Evolutionary conservation across 2,113 vertebrate genomes (phyloP).

Genomic region (Asarcornis scutulata): DNA sequence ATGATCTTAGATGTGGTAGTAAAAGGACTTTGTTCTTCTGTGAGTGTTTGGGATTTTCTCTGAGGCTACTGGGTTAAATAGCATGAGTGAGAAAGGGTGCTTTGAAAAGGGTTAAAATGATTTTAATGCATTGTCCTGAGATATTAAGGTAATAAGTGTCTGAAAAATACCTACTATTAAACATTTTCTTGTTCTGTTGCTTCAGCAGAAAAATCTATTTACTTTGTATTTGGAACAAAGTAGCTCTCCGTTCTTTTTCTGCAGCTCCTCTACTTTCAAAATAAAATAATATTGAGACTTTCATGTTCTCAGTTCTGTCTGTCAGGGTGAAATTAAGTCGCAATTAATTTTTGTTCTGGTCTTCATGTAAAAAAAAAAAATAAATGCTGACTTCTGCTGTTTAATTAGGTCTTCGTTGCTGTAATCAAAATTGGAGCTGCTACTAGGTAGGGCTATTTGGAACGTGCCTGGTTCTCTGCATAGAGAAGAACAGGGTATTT

Average conservation of each 20-base stretch:
- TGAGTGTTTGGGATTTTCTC: not conserved
- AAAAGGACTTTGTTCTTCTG: not conserved
- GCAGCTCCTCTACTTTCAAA: not conserved
- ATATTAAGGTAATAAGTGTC: not conserved
- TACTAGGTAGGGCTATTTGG: not conserved
- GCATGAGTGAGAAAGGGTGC: not conserved
- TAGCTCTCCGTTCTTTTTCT: not conserved
- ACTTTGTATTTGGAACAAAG: not conserved
- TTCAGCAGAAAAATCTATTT: not conserved
- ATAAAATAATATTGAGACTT: not conserved
- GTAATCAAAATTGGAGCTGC: not conserved
- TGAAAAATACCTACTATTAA: not conserved
- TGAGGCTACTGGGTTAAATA: not conserved
- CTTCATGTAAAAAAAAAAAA: not conserved
- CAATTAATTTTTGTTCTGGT: not conserved
- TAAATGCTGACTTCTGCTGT: not conserved
- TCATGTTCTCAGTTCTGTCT: not conserved
- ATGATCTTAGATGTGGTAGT: not conserved
- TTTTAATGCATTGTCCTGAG: not conserved
- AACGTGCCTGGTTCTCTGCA: not conserved
- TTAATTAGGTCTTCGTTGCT: not conserved
- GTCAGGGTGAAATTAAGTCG: not conserved
- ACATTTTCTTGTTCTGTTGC: not conserved
- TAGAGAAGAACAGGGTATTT: not conserved
- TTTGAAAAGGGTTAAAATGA: not conserved